Base-by-base conservation (phyloP, 2,797 vertebrate genomes). In the Eleutherodactylus coqui region DNA sequence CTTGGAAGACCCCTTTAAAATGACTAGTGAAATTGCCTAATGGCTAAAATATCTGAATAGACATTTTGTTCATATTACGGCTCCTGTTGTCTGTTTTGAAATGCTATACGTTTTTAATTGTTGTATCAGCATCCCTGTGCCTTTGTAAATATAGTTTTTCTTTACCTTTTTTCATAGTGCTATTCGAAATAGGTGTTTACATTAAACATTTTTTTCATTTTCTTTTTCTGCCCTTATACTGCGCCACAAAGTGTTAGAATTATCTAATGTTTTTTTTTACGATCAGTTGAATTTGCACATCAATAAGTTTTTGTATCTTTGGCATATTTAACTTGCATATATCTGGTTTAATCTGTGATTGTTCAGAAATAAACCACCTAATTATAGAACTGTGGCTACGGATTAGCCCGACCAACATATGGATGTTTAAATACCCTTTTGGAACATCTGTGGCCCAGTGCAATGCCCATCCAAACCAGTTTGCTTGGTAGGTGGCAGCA, bases 71-170 rank as follows among this genome's bases (percentile, higher is more conserved):
- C 49, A 41, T 9, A 1, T 77, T 51, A 41, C 75, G 72, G 67
- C 55, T 73, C 53, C 55, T 82, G 73, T 77, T 45, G 58, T 58
- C 16, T 53, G 53, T 62, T n/a, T 70, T 43, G 24, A 58, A 77
- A 11, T 16, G 53, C 79, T 51, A 49, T 49, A 80, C 24, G 38
- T 87, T 72, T 79, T 49, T 62, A n/a, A 62, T 60, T n/a, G 60
- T 77, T 87, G 51, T 47, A 47, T 62, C 38, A 19, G 29, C 75
- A 58, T 79, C 75, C 62, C 67, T 62, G 67, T 87, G 82, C 82
- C 82, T 87, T 87, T 87, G 86, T 84, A 84, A 84, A 87, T 87
- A 84, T 87, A 58, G 73, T 72, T 72, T 58, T 58, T 60, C 49
- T 29, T 4, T 27, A 5, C 11, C 14, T 2, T 49, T 75, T 60